A percentile compares a stretch with the other conserved stretches of the same genome.
phyloP scores from a whole-genome alignment of 2,113 vertebrate genomes.

The Lota lota region DNA sequence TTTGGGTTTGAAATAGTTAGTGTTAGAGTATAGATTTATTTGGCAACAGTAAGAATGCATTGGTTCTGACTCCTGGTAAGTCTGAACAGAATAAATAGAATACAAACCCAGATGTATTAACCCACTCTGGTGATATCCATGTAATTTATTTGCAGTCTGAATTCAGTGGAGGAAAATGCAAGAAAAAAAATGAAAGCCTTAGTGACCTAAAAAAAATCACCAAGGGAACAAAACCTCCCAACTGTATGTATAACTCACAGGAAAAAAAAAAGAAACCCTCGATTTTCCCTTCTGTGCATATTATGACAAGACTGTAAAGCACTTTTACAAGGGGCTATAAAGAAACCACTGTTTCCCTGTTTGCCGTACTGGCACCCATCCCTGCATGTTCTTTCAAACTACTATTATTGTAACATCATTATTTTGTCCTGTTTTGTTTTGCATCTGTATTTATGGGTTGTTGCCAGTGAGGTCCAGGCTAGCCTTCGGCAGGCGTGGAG shows the following conservation, averaged over 20 bases:
- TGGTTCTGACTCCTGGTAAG: background rate
- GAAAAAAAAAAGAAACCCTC: slow-evolving; percentile 1
- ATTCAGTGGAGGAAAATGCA: background rate
- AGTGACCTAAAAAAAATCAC: background rate
- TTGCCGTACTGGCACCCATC: slow-evolving; percentile 26
- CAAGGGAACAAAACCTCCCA: background rate
- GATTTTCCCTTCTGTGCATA: slow-evolving; percentile 19
- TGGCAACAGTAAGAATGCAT: background rate
- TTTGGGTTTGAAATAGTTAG: too few species aligned
- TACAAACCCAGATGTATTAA: background rate
- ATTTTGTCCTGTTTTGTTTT: slow-evolving; percentile 40
- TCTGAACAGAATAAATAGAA: background rate
- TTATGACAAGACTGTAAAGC: slow-evolving; percentile 54
- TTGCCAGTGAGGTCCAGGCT: background rate
- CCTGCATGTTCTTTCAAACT: slow-evolving; percentile 26
- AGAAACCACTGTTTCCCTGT: slow-evolving; percentile 41
- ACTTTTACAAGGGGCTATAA: slow-evolving; percentile 61
- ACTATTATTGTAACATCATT: slow-evolving; percentile 47
- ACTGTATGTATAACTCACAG: slow-evolving; percentile 1
- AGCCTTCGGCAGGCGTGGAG: slow-evolving; percentile 36
- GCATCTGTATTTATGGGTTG: slow-evolving; percentile 43
- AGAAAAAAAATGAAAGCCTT: slow-evolving; percentile 3
- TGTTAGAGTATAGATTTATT: too few species aligned
- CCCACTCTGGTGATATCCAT: background rate
- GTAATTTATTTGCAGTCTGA: background rate